Conservation (phyloP, 2,797 vertebrate genomes). For the Amniataba percoides region DNA sequence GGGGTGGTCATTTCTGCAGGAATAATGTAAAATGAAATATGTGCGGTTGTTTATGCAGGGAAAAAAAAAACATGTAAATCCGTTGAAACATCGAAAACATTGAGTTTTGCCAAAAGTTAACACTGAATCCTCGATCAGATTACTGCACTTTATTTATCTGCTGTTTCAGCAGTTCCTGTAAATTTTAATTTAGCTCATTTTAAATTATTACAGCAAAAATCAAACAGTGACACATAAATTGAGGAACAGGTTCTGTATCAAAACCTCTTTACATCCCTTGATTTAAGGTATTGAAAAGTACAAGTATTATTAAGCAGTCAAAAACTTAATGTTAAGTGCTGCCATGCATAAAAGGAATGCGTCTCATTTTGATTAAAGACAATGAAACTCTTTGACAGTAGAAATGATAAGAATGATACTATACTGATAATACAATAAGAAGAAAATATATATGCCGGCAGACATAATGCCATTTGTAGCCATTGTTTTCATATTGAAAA, state of each 20-base stretch:
- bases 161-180: background rate
- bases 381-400: no score
- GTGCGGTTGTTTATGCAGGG: background rate
- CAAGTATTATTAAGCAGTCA: background rate
- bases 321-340: background rate
- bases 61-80: background rate
- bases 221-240: background rate
- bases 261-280: background rate
- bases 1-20: constrained; percentile 13
- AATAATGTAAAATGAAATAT: constrained; percentile 19
- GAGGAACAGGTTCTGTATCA: background rate
- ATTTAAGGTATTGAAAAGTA: background rate
- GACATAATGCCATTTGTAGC: no score
- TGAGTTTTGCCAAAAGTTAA: background rate
- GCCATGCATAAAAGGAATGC: background rate
- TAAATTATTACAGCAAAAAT: background rate
- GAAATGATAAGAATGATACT: background rate
- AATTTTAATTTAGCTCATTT: background rate
- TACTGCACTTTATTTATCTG: background rate
- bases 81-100: background rate
- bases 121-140: background rate
- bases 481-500: background rate
- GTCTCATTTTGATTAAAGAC: background rate
- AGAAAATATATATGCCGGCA: background rate
- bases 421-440: background rate